Conservation (phyloP, 2,797 vertebrate genomes). For the Siniperca scherzeri region DNA sequence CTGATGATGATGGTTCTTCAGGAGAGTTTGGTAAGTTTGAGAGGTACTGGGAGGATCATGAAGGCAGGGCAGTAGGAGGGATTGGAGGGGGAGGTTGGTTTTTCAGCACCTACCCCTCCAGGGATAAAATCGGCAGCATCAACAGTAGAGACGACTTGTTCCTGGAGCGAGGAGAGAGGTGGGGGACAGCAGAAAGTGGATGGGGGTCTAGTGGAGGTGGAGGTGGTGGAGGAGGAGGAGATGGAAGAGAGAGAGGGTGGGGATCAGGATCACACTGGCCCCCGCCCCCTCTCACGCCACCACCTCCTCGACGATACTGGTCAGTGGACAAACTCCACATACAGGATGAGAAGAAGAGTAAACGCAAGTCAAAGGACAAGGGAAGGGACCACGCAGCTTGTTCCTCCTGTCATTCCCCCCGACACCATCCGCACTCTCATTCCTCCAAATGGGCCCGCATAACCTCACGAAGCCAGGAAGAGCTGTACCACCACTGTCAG, state of each 20-base stretch:
- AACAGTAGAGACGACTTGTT: slow-evolving; percentile 86
- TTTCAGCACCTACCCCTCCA: slow-evolving; percentile 88
- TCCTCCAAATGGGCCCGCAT: slow-evolving; percentile 81
- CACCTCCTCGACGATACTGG: slow-evolving; percentile 91
- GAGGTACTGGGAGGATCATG: slow-evolving; percentile 88
- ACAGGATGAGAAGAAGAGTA: slow-evolving; percentile 87
- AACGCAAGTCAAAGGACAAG: slow-evolving; percentile 83
- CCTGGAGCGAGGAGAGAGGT: slow-evolving; percentile 80
- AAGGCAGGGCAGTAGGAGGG: slow-evolving; percentile 84
- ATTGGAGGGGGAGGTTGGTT: slow-evolving; percentile 89
- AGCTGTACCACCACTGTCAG: slow-evolving; percentile 85
- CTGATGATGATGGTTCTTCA: slow-evolving; percentile 84
- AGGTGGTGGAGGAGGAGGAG: slow-evolving; percentile 48
- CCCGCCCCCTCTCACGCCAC: slow-evolving; percentile 82
- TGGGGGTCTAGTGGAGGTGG: slow-evolving; percentile 79
- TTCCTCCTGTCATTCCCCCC: slow-evolving; percentile 83
- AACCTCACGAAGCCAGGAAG: slow-evolving; percentile 85
- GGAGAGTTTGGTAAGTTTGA: slow-evolving; percentile 90
- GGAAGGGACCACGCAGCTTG: slow-evolving; percentile 76
- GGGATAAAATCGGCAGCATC: slow-evolving; percentile 86
- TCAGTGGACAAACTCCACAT: slow-evolving; percentile 92
- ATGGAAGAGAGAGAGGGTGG: slow-evolving; percentile 73
- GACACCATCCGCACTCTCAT: slow-evolving; percentile 73
- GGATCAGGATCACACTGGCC: slow-evolving; percentile 85
- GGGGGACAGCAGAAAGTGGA: slow-evolving; percentile 78